Evolutionary conservation across 2,113 vertebrate genomes (phyloP).

Genomic region (Rhea pennata): DNA sequence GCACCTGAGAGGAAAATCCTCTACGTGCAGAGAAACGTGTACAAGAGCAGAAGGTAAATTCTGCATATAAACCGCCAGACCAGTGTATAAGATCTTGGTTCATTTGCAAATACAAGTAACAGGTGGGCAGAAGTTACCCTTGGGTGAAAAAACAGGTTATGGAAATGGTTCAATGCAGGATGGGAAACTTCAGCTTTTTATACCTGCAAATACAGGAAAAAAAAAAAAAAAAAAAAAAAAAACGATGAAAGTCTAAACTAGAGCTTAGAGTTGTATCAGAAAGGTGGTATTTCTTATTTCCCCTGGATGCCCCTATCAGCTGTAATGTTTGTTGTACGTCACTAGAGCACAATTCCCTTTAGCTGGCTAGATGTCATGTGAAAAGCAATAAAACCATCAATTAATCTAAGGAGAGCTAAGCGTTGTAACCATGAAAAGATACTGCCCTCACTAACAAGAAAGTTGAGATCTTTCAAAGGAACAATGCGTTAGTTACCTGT

Average conservation of each 20-base stretch:
- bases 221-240: not conserved
- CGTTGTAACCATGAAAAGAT: not conserved
- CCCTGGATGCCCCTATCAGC: not conserved
- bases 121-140: not conserved
- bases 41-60: not conserved
- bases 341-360: not conserved
- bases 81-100: not conserved
- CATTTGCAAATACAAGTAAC: not conserved
- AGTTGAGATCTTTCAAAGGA: not conserved
- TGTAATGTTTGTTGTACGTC: not conserved
- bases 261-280: not conserved
- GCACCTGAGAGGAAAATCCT: not conserved
- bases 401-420: not conserved
- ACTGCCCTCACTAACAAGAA: not conserved
- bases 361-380: accelerated
- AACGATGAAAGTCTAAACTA: not conserved
- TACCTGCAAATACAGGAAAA: not conserved
- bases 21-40: accelerated
- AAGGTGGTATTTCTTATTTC: not conserved
- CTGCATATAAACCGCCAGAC: not conserved
- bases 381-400: not conserved
- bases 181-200: not conserved
- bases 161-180: not conserved
- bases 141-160: not conserved
- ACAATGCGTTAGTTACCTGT: not conserved